Evolutionary conservation across 2,888 invertebrate species (phyloP), one percentile per base, ranked within the genome.

Genomic region (Xestia rhomboidea): DNA sequence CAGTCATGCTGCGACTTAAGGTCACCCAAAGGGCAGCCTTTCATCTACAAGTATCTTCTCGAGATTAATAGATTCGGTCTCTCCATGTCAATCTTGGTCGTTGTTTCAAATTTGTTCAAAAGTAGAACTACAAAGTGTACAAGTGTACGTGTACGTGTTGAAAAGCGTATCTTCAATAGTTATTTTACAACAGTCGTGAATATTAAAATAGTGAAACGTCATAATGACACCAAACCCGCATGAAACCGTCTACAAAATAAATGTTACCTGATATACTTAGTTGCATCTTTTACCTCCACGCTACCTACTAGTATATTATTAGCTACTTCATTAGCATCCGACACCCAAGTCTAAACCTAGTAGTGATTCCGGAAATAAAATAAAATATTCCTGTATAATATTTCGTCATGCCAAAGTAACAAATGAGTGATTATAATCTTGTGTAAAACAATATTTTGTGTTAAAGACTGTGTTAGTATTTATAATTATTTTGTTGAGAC

Each of bases 111-210:
- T 1, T 34, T 34, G 0, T 18, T 49, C 21, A 44, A 18, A 5
- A 68, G 30, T 49, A 24, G 8, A 34, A 7, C n/a, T n/a, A n/a
- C 51, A 51, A 68, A 18, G 15, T 49, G 2, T 27, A 15, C 5
- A 46, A 30, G 4, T 7, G 27, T 57, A 7, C 0, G 7, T 38
- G 1, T 27, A 15, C 34, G 11, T 38, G 1, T 34, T 18, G 11
- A 21, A 34, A 57, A 15, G 8, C 27, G 60, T 60, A 8, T 38
- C 13, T 38, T 27, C 60, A 57, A 21, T 8, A 0, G 8, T 7
- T 2, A 0, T 21, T 60, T 71, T 21, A 69, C 38, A 11, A 21
- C n/a, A 34, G n/a, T 73, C 73, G 54, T 73, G 73, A 57, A 72
- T 57, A 57, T 0, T 70, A 64, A 64, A 70, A 44, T 4, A n/a